Evolutionary conservation across 2,888 invertebrate genomes (phyloP).

Genomic region (Sinelater perroti): DNA sequence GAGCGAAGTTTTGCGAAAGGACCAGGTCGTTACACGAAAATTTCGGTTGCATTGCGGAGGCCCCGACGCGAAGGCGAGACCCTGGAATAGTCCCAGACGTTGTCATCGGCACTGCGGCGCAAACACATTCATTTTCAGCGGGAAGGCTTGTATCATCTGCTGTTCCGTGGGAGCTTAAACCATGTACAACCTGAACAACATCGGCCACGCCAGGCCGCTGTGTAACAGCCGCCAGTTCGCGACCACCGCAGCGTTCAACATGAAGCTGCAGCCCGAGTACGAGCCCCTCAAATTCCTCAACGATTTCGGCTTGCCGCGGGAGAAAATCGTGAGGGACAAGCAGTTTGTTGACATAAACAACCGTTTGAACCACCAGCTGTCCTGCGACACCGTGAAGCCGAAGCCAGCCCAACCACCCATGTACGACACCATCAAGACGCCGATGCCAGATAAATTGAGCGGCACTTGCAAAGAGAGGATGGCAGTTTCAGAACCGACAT

Average conservation of each 20-base stretch:
- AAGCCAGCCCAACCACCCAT: too few species aligned
- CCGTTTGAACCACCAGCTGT: too few species aligned
- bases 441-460: too few species aligned
- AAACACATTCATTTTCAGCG: background rate
- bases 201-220: conserved; percentile 1
- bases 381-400: too few species aligned
- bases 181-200: conserved; percentile 3
- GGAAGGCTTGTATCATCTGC: background rate
- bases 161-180: conserved; percentile 6
- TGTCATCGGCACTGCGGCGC: background rate
- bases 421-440: too few species aligned
- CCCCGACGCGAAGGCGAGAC: background rate
- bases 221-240: conserved; percentile 30
- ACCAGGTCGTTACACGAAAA: background rate
- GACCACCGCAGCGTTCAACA: conserved; percentile 21
- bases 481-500: too few species aligned
- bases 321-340: conserved; percentile 15
- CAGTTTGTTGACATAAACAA: conserved; percentile 26
- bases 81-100: background rate
- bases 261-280: conserved; percentile 19
- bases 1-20: background rate
- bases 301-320: conserved; percentile 18
- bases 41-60: background rate
- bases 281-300: conserved; percentile 21
- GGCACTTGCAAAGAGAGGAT: too few species aligned